Evolutionary conservation across 2,797 vertebrate species (phyloP).

Genomic region (Scolopax rusticola): DNA sequence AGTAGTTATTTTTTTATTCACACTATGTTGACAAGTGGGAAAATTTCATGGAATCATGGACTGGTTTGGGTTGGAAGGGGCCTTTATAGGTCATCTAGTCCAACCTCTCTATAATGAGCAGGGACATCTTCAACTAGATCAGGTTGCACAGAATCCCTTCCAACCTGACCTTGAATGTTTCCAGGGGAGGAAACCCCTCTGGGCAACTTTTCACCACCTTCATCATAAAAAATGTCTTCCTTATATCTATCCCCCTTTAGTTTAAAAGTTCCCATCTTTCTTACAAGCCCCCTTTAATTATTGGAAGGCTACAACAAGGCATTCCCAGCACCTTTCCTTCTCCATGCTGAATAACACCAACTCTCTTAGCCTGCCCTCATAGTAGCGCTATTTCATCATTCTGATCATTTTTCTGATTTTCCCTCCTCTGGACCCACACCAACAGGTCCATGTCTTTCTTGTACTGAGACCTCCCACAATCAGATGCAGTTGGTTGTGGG

Average conservation of each 20-base stretch:
- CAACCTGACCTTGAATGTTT: background rate
- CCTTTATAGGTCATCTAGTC: background rate
- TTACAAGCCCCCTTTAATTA: background rate
- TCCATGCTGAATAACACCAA: background rate
- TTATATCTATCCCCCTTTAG: background rate
- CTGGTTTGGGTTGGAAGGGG: background rate
- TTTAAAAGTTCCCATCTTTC: background rate
- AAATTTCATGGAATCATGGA: background rate
- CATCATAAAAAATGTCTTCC: background rate
- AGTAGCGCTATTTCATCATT: background rate
- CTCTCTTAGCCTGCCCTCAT: background rate
- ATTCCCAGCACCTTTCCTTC: rapidly evolving
- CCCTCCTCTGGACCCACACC: background rate
- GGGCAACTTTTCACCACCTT: background rate
- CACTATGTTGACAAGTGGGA: background rate
- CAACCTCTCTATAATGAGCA: background rate
- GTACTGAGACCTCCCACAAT: background rate
- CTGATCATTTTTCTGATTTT: background rate
- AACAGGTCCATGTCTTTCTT: background rate
- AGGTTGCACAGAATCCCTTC: background rate
- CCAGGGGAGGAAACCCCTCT: background rate
- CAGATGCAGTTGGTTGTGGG: background rate
- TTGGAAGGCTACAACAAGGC: background rate
- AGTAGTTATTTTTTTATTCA: background rate
- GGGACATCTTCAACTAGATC: background rate